These are phyloP conservation scores for Ctenochaetus hawaiiensis DNA, from an alignment of 2,797 vertebrate species.

Conservation along the genomic window DNA sequence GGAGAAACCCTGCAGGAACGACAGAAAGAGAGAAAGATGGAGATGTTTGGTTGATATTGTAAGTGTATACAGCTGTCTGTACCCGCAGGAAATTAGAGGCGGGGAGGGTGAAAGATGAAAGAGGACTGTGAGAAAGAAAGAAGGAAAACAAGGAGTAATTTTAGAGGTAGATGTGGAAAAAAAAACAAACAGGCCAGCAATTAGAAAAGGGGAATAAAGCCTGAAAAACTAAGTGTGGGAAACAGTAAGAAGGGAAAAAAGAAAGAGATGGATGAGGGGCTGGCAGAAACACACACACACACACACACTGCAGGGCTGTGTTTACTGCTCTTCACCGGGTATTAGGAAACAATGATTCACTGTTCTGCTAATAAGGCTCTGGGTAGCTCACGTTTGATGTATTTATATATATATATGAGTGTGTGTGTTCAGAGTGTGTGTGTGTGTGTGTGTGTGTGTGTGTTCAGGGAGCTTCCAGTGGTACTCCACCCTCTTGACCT, in stretches of 20 bases:
- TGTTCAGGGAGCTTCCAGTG: conserved; percentile 60
- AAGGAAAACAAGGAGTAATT: conserved; percentile 10
- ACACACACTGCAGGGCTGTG: conserved; percentile 35
- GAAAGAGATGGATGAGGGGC: conserved; percentile 26
- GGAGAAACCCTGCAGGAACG: conserved; percentile 92
- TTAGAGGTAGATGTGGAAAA: neutral
- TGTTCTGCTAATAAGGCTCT: conserved; percentile 60
- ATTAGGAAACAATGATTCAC: conserved; percentile 72
- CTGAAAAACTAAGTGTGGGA: conserved; percentile 36
- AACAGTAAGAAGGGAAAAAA: conserved; percentile 39
- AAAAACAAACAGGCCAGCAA: conserved; percentile 1
- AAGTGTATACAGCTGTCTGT: conserved; percentile 34
- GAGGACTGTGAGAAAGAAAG: conserved; percentile 18
- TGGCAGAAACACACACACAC: conserved; percentile 21
- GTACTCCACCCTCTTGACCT: conserved; percentile 82
- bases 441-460: conserved; percentile 21
- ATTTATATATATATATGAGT: conserved; percentile 29
- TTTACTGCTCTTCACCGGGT: conserved; percentile 52
- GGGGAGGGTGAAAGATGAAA: conserved; percentile 7
- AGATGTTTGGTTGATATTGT: neutral
- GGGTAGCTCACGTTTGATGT: conserved; percentile 45
- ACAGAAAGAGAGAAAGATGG: neutral
- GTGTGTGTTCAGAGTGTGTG: conserved; percentile 3
- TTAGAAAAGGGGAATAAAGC: conserved; percentile 26
- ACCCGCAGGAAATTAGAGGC: conserved; percentile 19